Conservation (phyloP, 2,797 vertebrate species). For the Bovichtus diacanthus region DNA sequence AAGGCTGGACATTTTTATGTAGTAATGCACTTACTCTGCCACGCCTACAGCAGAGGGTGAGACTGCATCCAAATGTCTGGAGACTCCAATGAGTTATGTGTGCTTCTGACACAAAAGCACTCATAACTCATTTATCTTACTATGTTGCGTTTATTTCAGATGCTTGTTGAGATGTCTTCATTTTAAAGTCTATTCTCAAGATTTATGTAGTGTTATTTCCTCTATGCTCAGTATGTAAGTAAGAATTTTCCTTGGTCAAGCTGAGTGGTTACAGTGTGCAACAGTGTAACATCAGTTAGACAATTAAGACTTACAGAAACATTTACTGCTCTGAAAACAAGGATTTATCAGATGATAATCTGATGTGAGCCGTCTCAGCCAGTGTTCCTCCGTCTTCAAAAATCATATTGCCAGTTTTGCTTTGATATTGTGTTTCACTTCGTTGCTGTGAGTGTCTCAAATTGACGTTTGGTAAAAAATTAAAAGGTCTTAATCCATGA, state of each 20-base stretch:
- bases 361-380: not conserved
- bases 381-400: not conserved
- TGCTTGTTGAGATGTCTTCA: not conserved
- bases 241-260: not conserved
- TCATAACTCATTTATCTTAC: not conserved
- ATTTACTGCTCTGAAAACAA: not conserved
- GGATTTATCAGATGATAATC: not conserved
- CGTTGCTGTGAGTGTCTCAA: no score
- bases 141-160: not conserved
- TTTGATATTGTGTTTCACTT: no score
- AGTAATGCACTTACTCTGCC: not conserved
- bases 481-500: no score
- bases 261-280: not conserved
- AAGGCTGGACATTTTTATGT: not conserved
- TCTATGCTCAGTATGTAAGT: not conserved
- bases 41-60: conserved; percentile 12
- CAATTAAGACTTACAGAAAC: not conserved
- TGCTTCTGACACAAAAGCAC: conserved; percentile 7
- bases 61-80: conserved; percentile 3
- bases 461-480: no score
- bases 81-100: not conserved
- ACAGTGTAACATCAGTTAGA: not conserved
- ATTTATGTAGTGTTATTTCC: not conserved
- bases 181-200: not conserved
- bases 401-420: not conserved